Evolutionary conservation across 2,888 invertebrate genomes (phyloP), one percentile per base, ranked within the genome.

Genomic region (Cerceris rybyensis): DNA sequence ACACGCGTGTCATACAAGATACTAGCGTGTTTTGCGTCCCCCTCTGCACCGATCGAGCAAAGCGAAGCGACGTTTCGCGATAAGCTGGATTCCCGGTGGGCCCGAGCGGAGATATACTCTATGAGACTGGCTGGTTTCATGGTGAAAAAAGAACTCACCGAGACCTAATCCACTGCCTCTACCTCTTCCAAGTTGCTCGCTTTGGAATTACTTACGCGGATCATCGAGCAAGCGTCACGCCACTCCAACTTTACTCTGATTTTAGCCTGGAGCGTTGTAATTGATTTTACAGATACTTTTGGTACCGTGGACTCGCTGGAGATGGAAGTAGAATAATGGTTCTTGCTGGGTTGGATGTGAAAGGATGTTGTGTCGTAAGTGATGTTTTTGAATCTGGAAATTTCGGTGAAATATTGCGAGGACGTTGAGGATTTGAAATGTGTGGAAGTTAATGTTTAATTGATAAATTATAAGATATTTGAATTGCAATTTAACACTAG

Each of bases 71-170:
- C 75, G 78, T 71, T 78, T 81, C 55, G 78, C 83, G 85, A 86
- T 82, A 85, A 82, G 82, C 83, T 74, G 74, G 76, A 78, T 80
- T 85, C 81, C 82, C 83, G 73, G 75, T 67, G 74, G 82, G 67
- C 72, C 64, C 57, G 28, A 46, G 13, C n/a, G n/a, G 72, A 78
- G 70, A 65, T 63, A 65, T 61, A 43, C 76, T 57, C 66, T 55
- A 73, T 65, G 52, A 17, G 28, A 17, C 28, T n/a, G 17, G 13
- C 14, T 43, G 43, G 55, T 61, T 16, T 54, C 39, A 16, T 14
- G 11, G 54, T 28, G n/a, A 75, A 67, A 75, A 46, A 6, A 54
- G 42, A 16, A 70, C 54, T 64, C 55, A 17, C 43, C 43, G 54
- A 57, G 49, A 50, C 57, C 39, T 49, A 49, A 46, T 55, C 55